Percentiles rank a stretch among this genome's conserved stretches.
phyloP scores from a whole-genome alignment of 2,888 invertebrate genomes.

The Tachina lurida region DNA sequence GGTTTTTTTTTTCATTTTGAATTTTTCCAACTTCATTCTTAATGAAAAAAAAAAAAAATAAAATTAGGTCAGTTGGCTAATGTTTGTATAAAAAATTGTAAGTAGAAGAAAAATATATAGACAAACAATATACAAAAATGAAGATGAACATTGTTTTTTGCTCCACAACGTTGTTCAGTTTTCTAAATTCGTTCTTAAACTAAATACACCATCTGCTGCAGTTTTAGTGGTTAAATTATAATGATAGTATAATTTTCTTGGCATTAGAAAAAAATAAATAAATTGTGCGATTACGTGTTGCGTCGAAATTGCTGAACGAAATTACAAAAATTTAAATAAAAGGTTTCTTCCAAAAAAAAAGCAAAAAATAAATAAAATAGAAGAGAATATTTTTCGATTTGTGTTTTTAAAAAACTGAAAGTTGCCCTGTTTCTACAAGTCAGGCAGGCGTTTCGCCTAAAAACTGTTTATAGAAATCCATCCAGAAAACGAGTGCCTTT shows the following conservation, averaged over 20 bases:
- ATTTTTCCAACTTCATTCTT: constrained; percentile 17
- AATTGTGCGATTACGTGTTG: neutral
- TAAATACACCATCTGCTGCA: constrained; percentile 32
- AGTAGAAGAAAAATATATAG: neutral
- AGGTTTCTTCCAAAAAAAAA: neutral
- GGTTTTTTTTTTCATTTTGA: constrained; percentile 21
- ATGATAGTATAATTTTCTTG: constrained; percentile 33
- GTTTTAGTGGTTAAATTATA: constrained; percentile 24
- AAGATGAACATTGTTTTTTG: constrained; percentile 32
- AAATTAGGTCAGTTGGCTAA: constrained; percentile 72
- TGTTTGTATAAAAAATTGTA: constrained; percentile 47
- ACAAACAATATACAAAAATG: neutral
- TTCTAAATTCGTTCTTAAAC: constrained; percentile 23
- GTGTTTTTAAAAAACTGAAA: no score
- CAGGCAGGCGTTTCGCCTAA: no score
- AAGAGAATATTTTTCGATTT: no score
- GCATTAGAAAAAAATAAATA: neutral
- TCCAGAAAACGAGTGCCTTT: no score
- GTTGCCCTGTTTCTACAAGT: no score
- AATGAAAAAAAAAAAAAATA: constrained; percentile 23
- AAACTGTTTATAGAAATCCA: no score
- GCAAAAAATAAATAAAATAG: no score
- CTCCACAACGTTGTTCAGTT: constrained; percentile 2
- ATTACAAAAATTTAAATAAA: neutral
- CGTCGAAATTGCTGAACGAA: neutral